phyloP scores from a whole-genome alignment of 2,113 vertebrate species.

The Microtus pennsylvanicus region DNA sequence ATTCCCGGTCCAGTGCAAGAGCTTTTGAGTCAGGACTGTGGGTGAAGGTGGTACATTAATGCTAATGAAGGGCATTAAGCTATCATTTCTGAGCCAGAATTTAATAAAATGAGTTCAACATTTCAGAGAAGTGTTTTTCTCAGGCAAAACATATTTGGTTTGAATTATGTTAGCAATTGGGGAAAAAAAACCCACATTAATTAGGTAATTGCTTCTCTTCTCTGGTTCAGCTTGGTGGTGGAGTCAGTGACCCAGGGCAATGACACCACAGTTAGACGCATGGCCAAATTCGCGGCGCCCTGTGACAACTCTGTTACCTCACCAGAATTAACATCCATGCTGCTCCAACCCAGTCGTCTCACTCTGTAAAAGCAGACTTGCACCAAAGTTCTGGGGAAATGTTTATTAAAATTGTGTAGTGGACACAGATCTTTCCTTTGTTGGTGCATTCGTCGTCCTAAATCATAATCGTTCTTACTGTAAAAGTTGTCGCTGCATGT shows the following conservation, averaged over 20 bases:
- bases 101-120: conserved; percentile 45
- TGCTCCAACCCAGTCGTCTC: not conserved
- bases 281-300: not conserved
- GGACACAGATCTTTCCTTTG: conserved; percentile 8
- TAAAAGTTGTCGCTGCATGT: not conserved
- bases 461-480: conserved; percentile 20
- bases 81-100: conserved; percentile 42
- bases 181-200: conserved; percentile 19
- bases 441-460: conserved; percentile 12
- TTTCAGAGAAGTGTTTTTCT: conserved; percentile 46
- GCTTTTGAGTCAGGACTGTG: not conserved
- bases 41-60: not conserved
- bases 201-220: conserved; percentile 31
- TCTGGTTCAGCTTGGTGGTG: conserved; percentile 16
- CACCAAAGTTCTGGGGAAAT: not conserved
- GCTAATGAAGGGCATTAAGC: not conserved
- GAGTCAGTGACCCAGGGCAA: not conserved
- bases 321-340: not conserved
- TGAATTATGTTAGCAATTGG: conserved; percentile 20
- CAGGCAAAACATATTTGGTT: conserved; percentile 46
- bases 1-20: not conserved
- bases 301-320: not conserved
- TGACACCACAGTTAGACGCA: not conserved
- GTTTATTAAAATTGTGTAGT: conserved; percentile 16
- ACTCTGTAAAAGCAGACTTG: not conserved